Base-by-base conservation (phyloP, 2,888 invertebrate species). In the Aporophyla nigra region DNA sequence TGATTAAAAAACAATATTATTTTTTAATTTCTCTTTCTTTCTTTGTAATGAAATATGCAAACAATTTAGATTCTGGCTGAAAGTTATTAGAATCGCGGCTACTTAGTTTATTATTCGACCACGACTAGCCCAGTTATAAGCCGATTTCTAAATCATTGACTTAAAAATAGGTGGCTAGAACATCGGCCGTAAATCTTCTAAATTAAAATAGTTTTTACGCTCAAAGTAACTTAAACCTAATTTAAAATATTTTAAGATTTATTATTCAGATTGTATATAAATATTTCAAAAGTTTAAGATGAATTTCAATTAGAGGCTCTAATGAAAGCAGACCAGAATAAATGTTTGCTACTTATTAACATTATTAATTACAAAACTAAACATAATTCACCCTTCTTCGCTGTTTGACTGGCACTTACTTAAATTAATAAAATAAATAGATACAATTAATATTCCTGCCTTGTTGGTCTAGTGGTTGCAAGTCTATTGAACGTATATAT, bases 301-400 rank as follows among this genome's bases (percentile, higher is more conserved):
- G 49, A 83, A 83, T 66, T 74, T 83, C 74, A 76, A 71, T 85
- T 76, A 76, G 65, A 71, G 54, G 59, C 53, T 46, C 5, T 84
- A 73, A 84, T 85, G 63, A 80, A 83, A 76, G 40, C 33, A 27
- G 49, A 62, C 65, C 71, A 62, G 62, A 76, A 83, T 80, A 67
- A 72, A 77, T 80, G 76, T 73, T 53, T 70, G 68, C 14, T n/a
- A 61, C 49, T 65, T 33, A 82, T 69, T 82, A 61, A 68, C 62
- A 74, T 84, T 80, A 76, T 80, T 74, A 21, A 83, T 82, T 80
- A 71, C 40, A 70, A 33, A 61, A 59, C 61, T 80, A 74, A 82
- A 74, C 5, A 54, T 84, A 68, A 65, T 81, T 73, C 19, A 58
- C 9, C n/a, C 40, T 66, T 76, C 40, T 59, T 78, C 40, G 24